A percentile compares a stretch with the other conserved stretches of the same genome.
These are phyloP conservation scores for Meleagris gallopavo DNA, from an alignment of 2,113 vertebrate species.

Conservation along the genomic window DNA sequence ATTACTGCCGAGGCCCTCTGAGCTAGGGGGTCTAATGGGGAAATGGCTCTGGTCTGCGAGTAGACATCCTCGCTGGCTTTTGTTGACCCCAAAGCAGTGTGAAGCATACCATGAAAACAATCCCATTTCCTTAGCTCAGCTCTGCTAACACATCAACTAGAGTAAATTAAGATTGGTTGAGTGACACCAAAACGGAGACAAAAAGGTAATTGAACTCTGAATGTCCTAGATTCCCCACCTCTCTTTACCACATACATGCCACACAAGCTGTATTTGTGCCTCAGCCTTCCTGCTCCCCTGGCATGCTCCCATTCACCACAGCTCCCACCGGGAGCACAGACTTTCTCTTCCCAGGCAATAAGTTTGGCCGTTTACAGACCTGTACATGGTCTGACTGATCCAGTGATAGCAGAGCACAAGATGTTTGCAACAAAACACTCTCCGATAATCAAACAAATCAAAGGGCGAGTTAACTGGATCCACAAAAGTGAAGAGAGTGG, in stretches of 20 bases:
- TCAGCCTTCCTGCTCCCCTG: not conserved
- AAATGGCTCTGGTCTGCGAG: not conserved
- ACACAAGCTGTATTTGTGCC: not conserved
- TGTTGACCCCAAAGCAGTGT: not conserved
- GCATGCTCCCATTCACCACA: not conserved
- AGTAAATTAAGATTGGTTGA: not conserved
- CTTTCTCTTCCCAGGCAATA: not conserved
- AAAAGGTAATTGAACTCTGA: not conserved
- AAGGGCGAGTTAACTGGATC: slow-evolving; percentile 52
- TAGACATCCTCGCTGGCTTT: not conserved
- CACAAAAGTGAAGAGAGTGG: not conserved
- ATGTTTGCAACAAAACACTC: slow-evolving; percentile 47
- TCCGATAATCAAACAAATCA: slow-evolving; percentile 66
- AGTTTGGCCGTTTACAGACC: not conserved
- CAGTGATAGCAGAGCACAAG: slow-evolving; percentile 36
- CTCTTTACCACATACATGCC: fast-evolving
- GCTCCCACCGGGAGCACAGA: not conserved
- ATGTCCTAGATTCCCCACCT: not conserved
- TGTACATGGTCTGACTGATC: not conserved
- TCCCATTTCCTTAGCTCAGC: not conserved
- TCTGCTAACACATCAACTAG: not conserved
- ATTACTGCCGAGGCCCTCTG: not conserved
- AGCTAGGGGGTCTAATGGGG: not conserved
- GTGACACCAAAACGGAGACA: not conserved
- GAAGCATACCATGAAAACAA: not conserved